These are phyloP conservation scores for Acanthisitta chloris DNA, from an alignment of 2,113 vertebrate genomes.

Conservation along the genomic window DNA sequence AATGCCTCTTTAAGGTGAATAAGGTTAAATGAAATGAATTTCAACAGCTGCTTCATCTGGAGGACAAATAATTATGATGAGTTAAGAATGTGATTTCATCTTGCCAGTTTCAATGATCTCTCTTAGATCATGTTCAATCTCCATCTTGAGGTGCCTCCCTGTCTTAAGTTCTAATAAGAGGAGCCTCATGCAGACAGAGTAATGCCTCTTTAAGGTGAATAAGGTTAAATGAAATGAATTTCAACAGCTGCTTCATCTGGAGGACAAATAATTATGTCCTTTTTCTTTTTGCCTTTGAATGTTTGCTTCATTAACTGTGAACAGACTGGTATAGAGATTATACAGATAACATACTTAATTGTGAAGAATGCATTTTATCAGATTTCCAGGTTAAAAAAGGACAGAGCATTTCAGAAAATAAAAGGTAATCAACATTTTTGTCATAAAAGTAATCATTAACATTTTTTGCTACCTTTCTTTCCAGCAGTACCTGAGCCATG, in stretches of 20 bases:
- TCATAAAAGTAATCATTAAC: rapidly evolving
- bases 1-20: not conserved
- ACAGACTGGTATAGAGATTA: not conserved
- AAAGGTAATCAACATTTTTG: not conserved
- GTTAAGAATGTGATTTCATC: not conserved
- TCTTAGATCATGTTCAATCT: not conserved
- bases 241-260: not conserved
- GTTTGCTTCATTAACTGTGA: not conserved
- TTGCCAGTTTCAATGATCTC: not conserved
- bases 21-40: not conserved
- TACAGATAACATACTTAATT: not conserved
- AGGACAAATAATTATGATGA: not conserved
- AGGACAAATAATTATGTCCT: not conserved
- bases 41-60: not conserved
- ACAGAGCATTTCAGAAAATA: not conserved
- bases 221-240: not conserved
- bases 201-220: not conserved
- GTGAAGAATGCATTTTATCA: not conserved
- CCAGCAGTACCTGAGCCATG: not conserved
- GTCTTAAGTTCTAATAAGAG: not conserved
- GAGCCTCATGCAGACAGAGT: not conserved
- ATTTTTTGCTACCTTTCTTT: not conserved
- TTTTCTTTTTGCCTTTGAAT: not conserved
- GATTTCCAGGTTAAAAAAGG: not conserved
- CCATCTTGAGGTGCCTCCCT: not conserved